Evolutionary conservation across 1,140 invertebrate species (phyloP).

Genomic region (Drosophila ficusphila): DNA sequence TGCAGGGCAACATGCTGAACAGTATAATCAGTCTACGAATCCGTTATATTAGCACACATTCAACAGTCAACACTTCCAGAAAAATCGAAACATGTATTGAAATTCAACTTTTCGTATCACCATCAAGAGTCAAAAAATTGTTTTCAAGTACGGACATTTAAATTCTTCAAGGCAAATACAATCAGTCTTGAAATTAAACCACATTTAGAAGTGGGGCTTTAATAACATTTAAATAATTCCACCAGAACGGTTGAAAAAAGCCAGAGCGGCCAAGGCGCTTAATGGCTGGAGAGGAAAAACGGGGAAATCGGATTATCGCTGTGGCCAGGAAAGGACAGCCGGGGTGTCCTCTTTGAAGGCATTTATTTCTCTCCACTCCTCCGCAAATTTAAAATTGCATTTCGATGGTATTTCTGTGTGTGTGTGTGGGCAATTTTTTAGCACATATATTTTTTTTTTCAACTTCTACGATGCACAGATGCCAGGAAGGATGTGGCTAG

Average conservation of each 20-base stretch:
- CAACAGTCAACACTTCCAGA: constrained; percentile 5
- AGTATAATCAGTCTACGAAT: constrained; percentile 47
- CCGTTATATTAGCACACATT: constrained; percentile 40
- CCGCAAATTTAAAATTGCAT: constrained; percentile 66
- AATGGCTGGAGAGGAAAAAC: background rate
- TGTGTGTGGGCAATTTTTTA: constrained; percentile 36
- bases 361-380: background rate
- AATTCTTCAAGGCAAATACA: too few species aligned
- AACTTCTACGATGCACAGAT: background rate
- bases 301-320: constrained; percentile 37
- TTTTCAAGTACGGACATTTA: background rate
- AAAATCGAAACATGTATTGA: too few species aligned
- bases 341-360: constrained; percentile 3
- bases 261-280: constrained; percentile 9
- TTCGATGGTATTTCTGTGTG: constrained; percentile 50
- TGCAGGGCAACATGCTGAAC: constrained; percentile 5
- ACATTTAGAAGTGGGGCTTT: constrained; percentile 6
- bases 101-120: too few species aligned
- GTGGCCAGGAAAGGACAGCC: constrained; percentile 28
- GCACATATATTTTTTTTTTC: constrained; percentile 32
- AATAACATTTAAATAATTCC: constrained; percentile 25
- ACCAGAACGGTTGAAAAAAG: constrained; percentile 1
- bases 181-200: constrained; percentile 7
- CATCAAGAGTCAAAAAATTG: background rate
- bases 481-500: constrained; percentile 4